Evolutionary conservation across 2,888 invertebrate genomes (phyloP), one percentile per base, ranked within the genome.

Genomic region (Itoplectis maculator): DNA sequence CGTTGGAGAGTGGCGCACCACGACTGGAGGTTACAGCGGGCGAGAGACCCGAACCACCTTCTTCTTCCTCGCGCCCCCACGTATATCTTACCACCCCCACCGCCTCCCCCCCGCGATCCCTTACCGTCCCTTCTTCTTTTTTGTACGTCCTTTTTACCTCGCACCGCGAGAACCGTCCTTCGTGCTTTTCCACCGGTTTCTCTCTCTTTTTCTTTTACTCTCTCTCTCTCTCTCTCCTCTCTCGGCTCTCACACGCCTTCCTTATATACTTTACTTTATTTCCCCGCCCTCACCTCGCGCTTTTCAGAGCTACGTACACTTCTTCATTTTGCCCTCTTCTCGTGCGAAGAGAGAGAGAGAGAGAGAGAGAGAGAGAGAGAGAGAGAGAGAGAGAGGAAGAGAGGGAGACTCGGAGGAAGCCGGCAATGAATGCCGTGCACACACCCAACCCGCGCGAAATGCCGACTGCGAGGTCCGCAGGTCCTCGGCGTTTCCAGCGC

Each of bases 391-490:
- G n/a, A n/a, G n/a, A n/a, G n/a, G n/a, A n/a, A n/a, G n/a, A n/a
- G n/a, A n/a, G n/a, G n/a, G n/a, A n/a, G n/a, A n/a, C n/a, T 59
- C 73, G 78, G 79, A 65, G 61, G 74, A 82, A 79, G 77, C 72
- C 76, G 68, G 81, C 23, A 76, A 81, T 54, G 75, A 75, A 75
- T 70, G 75, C 70, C 70, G 65, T 37, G 73, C 42, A 40, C 47
- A 29, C 29, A 29, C 29, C 29, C 29, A 47, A 13, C 40, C 23
- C 51, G 20, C n/a, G 40, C 49, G 9, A 59, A 61, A 73, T 61
- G 61, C 61, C 56, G 65, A 40, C 54, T n/a, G 20, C n/a, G n/a
- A n/a, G n/a, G n/a, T n/a, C n/a, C n/a, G n/a, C n/a, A 8, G 40
- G 23, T 45, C 45, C n/a, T 59, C 45, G 54, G 18, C 35, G 54